A percentile compares a stretch with the other conserved stretches of the same genome.
phyloP scores from a whole-genome alignment of 2,888 invertebrate genomes.

The Harpalus rufipes region DNA sequence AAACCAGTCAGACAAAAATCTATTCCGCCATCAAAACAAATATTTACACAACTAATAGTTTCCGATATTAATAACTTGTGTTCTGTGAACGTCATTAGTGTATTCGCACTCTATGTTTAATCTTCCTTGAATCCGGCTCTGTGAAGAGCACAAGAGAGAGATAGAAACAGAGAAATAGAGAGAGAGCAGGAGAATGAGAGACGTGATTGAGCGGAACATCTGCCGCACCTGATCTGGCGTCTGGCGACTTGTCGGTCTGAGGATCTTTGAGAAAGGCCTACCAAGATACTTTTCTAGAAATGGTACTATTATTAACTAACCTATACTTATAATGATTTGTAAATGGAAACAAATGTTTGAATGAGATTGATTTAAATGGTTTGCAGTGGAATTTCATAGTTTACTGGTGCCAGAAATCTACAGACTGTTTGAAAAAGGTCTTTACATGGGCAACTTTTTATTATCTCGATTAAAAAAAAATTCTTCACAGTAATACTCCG shows the following conservation, averaged over 20 bases:
- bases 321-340: neutral
- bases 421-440: too few species aligned
- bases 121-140: constrained; percentile 26
- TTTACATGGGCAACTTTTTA: too few species aligned
- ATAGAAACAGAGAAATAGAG: too few species aligned
- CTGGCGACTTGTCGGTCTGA: constrained; percentile 35
- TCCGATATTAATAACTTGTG: constrained; percentile 6
- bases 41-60: neutral
- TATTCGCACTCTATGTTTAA: constrained; percentile 10
- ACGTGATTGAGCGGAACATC: constrained; percentile 50
- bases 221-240: constrained; percentile 51
- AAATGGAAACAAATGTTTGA: neutral
- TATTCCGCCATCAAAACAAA: neutral
- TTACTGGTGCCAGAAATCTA: too few species aligned
- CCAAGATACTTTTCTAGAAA: neutral
- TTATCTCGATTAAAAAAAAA: too few species aligned
- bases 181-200: constrained; percentile 15
- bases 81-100: neutral
- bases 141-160: constrained; percentile 4
- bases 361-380: too few species aligned
- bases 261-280: neutral
- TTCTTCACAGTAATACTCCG: too few species aligned
- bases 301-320: constrained; percentile 6
- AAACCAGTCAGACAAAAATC: neutral
- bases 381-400: too few species aligned